These are phyloP conservation scores for Urocynchramus pylzowi DNA, from an alignment of 2,113 vertebrate genomes.

Conservation along the genomic window DNA sequence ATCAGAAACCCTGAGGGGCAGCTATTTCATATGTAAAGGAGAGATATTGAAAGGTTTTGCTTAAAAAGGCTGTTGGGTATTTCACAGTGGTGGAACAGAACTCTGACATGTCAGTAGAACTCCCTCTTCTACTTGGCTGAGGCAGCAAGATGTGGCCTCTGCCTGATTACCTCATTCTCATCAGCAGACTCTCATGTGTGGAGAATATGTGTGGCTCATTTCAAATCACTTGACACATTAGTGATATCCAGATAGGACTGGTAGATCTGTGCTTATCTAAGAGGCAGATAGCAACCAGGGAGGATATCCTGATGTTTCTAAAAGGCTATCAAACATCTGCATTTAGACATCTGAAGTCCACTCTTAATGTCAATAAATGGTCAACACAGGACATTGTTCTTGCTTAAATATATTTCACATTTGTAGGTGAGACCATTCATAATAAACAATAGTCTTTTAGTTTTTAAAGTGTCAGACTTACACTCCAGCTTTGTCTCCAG, in stretches of 20 bases:
- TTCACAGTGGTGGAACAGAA: background rate
- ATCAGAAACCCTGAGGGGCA: background rate
- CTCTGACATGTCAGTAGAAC: no score
- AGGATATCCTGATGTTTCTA: background rate
- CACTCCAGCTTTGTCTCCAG: background rate
- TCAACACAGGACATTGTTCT: background rate
- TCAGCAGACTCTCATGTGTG: background rate
- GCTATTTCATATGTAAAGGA: background rate
- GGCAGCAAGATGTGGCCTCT: background rate
- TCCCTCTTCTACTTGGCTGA: background rate
- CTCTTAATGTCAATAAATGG: background rate
- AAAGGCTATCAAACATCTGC: background rate
- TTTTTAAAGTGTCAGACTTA: background rate
- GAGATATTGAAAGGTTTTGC: background rate
- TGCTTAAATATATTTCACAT: background rate
- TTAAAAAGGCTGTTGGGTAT: background rate
- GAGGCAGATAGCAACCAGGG: background rate
- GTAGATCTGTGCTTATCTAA: background rate
- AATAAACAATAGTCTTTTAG: background rate
- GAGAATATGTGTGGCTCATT: background rate
- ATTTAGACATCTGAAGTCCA: background rate
- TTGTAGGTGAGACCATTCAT: background rate
- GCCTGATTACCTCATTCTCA: background rate
- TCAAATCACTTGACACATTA: background rate
- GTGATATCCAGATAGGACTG: background rate